phyloP scores from a whole-genome alignment of 1,140 invertebrate species.

The Archegozetes longisetosus region DNA sequence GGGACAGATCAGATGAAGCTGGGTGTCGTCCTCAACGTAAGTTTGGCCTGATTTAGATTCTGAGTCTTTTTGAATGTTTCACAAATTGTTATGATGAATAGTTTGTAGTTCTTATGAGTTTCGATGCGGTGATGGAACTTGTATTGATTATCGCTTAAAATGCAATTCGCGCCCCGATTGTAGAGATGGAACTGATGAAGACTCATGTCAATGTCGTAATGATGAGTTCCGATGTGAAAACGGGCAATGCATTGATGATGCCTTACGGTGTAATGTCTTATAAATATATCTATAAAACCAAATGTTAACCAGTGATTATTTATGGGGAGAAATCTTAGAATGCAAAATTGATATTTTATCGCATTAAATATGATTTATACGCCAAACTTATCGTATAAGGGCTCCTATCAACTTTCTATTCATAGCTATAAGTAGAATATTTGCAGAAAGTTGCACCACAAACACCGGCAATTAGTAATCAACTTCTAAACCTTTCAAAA shows the following conservation, averaged over 20 bases:
- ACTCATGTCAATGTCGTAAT: constrained; percentile 21
- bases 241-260: constrained; percentile 26
- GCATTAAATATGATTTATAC: no score
- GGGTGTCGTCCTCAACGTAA: background rate
- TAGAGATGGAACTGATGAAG: constrained; percentile 54
- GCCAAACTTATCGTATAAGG: no score
- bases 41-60: background rate
- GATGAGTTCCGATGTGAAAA: constrained; percentile 32
- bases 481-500: no score
- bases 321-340: no score
- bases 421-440: no score
- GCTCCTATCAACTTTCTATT: no score
- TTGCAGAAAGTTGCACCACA: no score
- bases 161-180: constrained; percentile 56
- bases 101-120: constrained; percentile 19
- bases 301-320: no score
- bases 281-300: no score
- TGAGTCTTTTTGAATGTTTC: background rate
- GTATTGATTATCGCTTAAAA: constrained; percentile 25
- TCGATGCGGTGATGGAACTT: constrained; percentile 33
- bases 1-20: no score
- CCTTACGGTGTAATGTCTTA: constrained; percentile 21
- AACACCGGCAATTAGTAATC: no score
- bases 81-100: background rate
- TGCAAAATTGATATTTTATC: no score